phyloP scores from a whole-genome alignment of 2,888 invertebrate species.

The Argynnis bischoffii region DNA sequence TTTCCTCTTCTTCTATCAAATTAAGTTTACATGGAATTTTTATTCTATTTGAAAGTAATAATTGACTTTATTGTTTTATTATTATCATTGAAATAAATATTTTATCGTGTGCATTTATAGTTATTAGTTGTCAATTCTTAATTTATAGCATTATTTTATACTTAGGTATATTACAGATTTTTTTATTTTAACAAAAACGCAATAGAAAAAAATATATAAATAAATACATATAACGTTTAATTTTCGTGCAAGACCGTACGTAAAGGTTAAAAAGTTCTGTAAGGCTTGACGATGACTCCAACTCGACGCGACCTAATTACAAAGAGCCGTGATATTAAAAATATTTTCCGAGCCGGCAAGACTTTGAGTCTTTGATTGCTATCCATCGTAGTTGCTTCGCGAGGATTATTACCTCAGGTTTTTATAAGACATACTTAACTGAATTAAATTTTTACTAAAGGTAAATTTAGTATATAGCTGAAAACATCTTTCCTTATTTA shows the following conservation, averaged over 20 bases:
- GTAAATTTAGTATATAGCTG: not conserved
- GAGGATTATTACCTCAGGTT: slow-evolving; percentile 27
- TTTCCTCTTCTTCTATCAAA: no score
- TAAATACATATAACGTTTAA: slow-evolving; percentile 8
- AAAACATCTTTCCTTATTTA: no score
- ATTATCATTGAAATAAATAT: no score
- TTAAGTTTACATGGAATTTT: no score
- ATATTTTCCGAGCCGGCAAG: slow-evolving; percentile 33
- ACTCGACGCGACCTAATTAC: slow-evolving; percentile 35
- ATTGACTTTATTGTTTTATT: no score
- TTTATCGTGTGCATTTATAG: no score
- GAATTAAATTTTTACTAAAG: slow-evolving; percentile 8
- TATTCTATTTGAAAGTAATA: no score
- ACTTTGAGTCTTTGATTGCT: slow-evolving; percentile 32
- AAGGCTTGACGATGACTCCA: slow-evolving; percentile 23
- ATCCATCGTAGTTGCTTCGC: slow-evolving; percentile 26
- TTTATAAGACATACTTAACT: slow-evolving; percentile 21
- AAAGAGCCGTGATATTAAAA: slow-evolving; percentile 35
- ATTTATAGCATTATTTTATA: no score
- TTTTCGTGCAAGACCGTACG: slow-evolving; percentile 5
- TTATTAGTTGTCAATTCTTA: no score
- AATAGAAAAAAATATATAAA: slow-evolving; percentile 3
- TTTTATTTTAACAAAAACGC: no score
- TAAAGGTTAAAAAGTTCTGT: slow-evolving; percentile 14
- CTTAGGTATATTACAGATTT: no score